These are phyloP conservation scores for Unio pictorum DNA, from an alignment of 2,888 invertebrate genomes.

Conservation along the genomic window DNA sequence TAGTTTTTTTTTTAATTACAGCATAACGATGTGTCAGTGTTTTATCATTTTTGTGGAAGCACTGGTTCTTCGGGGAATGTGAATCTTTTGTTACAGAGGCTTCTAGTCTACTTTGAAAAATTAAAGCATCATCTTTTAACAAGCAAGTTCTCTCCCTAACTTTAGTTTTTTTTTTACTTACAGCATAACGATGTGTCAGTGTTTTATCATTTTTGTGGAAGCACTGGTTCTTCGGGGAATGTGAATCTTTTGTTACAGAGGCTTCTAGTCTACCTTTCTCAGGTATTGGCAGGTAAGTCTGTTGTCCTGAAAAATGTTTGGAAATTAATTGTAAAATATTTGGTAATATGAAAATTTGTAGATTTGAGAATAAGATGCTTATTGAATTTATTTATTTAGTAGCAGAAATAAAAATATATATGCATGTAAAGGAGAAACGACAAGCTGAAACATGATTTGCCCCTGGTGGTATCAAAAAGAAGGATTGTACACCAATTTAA, in stretches of 20 bases:
- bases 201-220: constrained; percentile 62
- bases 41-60: constrained; percentile 62
- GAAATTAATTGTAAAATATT: too few relatives aligned
- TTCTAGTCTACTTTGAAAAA: constrained; percentile 36
- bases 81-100: constrained; percentile 30
- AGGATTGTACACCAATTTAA: too few relatives aligned
- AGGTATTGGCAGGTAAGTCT: neutral
- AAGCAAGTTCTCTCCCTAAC: constrained; percentile 1
- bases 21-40: constrained; percentile 36
- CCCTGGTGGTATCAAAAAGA: too few relatives aligned
- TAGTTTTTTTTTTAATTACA: constrained; percentile 17
- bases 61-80: constrained; percentile 38
- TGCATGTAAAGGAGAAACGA: too few relatives aligned
- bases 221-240: constrained; percentile 40
- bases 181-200: constrained; percentile 39
- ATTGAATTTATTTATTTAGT: too few relatives aligned
- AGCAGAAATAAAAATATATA: too few relatives aligned
- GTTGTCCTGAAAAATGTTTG: too few relatives aligned
- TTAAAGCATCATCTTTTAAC: neutral
- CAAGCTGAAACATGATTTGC: too few relatives aligned
- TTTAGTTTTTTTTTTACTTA: constrained; percentile 4
- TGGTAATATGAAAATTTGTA: too few relatives aligned
- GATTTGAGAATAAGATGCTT: too few relatives aligned
- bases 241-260: constrained; percentile 31
- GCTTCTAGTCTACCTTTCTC: constrained; percentile 31